These are phyloP conservation scores for Drosophila neocordata DNA, from an alignment of 1,140 invertebrate genomes.

Conservation along the genomic window DNA sequence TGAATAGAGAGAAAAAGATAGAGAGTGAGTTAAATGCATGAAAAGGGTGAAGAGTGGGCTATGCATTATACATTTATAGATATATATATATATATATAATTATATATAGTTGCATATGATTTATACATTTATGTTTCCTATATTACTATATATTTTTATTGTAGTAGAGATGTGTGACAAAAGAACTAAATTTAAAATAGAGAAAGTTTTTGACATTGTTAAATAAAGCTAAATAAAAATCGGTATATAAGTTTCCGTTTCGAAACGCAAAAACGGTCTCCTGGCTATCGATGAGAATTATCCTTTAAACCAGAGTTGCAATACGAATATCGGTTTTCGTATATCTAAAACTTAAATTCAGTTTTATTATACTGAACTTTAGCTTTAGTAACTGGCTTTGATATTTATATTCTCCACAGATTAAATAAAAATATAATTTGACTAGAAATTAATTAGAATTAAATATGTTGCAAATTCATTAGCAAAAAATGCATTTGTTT, in stretches of 20 bases:
- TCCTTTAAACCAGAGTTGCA: not conserved
- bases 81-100: slow-evolving; percentile 2
- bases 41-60: not conserved
- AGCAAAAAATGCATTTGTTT: slow-evolving; percentile 40
- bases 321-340: not conserved
- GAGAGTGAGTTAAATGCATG: not conserved
- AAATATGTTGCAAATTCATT: slow-evolving; percentile 39
- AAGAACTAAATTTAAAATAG: slow-evolving; percentile 4
- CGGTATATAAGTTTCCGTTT: not conserved
- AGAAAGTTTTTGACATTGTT: not conserved
- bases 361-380: not conserved
- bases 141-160: not conserved
- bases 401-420: slow-evolving; percentile 10
- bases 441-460: slow-evolving; percentile 72
- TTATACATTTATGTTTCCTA: slow-evolving; percentile 15
- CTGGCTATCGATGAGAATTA: not conserved
- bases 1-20: not conserved
- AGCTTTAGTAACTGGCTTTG: slow-evolving; percentile 29
- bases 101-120: not conserved
- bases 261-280: too few species aligned
- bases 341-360: not conserved
- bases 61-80: not conserved
- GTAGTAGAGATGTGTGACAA: not conserved
- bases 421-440: slow-evolving; percentile 63
- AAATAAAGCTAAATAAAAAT: slow-evolving; percentile 8